Evolutionary conservation across 2,113 vertebrate species (phyloP).

Genomic region (Pelecanoides urinatrix): DNA sequence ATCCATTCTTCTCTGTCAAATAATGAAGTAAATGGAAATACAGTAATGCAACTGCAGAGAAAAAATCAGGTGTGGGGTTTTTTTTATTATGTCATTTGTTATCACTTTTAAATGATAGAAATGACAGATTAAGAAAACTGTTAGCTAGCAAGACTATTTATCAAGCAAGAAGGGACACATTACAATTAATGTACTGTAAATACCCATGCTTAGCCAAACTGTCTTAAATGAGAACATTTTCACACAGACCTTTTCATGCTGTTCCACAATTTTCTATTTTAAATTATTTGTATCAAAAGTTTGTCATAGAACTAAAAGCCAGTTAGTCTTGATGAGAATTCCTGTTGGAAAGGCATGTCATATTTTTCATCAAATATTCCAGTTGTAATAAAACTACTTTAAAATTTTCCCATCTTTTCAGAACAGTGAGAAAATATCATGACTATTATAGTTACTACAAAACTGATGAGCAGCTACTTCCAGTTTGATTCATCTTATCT

Average conservation of each 20-base stretch:
- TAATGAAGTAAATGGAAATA: neutral
- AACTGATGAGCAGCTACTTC: neutral
- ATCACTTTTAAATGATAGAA: neutral
- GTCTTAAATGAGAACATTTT: neutral
- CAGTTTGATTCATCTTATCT: neutral
- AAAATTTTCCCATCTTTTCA: neutral
- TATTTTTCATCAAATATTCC: neutral
- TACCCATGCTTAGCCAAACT: neutral
- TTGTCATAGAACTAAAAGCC: neutral
- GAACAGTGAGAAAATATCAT: neutral
- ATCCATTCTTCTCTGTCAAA: neutral
- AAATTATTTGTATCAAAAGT: neutral
- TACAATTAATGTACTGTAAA: neutral
- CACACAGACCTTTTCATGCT: neutral
- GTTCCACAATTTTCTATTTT: neutral
- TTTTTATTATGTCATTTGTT: neutral
- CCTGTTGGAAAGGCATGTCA: neutral
- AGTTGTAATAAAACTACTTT: neutral
- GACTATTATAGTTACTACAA: neutral
- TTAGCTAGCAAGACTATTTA: neutral
- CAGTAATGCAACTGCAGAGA: neutral
- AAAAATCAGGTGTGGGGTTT: neutral
- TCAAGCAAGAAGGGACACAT: neutral
- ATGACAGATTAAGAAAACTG: neutral
- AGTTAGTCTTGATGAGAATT: neutral